Conservation (phyloP, 2,797 vertebrate genomes). For the Spinibarbus caldwelli region DNA sequence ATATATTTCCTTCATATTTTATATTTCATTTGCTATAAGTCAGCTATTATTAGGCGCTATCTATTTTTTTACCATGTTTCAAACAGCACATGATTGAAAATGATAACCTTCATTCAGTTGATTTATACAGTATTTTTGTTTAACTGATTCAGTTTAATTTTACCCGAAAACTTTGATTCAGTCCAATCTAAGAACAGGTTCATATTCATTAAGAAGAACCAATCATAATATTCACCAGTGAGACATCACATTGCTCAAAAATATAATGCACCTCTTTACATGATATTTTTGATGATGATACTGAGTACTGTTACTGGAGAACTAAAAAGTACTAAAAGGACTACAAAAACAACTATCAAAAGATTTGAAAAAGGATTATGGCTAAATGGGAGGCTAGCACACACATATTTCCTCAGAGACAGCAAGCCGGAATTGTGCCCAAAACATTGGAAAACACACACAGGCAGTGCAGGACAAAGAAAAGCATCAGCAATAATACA, state of each 20-base stretch:
- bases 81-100: neutral
- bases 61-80: neutral
- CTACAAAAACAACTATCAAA: neutral
- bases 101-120: neutral
- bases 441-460: neutral
- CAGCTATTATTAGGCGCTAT: neutral
- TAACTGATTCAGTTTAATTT: neutral
- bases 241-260: neutral
- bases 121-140: neutral
- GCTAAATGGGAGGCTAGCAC: neutral
- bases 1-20: neutral
- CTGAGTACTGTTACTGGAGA: neutral
- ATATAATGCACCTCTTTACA: neutral
- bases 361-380: neutral
- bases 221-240: neutral
- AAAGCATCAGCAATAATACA: neutral
- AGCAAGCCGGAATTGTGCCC: neutral
- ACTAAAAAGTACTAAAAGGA: neutral
- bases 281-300: neutral
- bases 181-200: neutral
- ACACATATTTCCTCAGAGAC: neutral
- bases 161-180: neutral
- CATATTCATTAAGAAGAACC: neutral
- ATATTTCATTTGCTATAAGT: neutral
- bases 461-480: constrained; percentile 6